Base-by-base conservation (phyloP, 2,113 vertebrate species). In the Sceloporus undulatus region DNA sequence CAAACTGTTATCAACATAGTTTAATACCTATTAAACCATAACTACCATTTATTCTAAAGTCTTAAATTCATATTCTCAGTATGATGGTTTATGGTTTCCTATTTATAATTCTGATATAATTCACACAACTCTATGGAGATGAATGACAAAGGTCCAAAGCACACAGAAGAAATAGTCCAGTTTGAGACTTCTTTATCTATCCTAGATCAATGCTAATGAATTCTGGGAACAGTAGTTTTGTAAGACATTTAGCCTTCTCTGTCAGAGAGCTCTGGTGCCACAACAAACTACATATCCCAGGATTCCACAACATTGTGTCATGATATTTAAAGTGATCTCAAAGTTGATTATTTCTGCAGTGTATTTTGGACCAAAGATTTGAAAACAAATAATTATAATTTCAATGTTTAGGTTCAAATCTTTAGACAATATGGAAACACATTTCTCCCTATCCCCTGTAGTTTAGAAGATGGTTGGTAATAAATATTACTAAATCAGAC, bases 81-180 rank as follows among this genome's bases (percentile, higher is more conserved):
- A 94, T 86, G 16, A 84, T 91, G 2, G 16, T 83, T 90, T 88
- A 82, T 42, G 59, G 59, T 79, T 94, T 91, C 3, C 19, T 93
- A 89, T 87, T 40, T 92, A 91, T 92, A 93, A 95, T 93, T 94
- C 93, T 87, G 92, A 93, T 95, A 96, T 93, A 92, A 94, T 87
- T 94, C 87, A 92, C 90, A 94, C 91, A 93, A 85, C 91, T 94
- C 94, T 91, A 92, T 81, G 94, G 85, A 91, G 21, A 48, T 87
- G 42, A 6, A 88, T 9, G 77, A 88, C 19, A 90, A 93, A 48
- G 42, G 6, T 48, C 42, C 42, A 48, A 48, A 48, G 6, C 42
- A 48, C 42, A 48, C 42, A 5, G 42, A 48, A 48, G 42, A 48
- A 48, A 48, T 48, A 48, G 42, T 48, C 42, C 42, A 48, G 4